These are phyloP conservation scores for Tetraodon nigroviridis DNA, from an alignment of 2,113 vertebrate genomes.

Conservation along the genomic window DNA sequence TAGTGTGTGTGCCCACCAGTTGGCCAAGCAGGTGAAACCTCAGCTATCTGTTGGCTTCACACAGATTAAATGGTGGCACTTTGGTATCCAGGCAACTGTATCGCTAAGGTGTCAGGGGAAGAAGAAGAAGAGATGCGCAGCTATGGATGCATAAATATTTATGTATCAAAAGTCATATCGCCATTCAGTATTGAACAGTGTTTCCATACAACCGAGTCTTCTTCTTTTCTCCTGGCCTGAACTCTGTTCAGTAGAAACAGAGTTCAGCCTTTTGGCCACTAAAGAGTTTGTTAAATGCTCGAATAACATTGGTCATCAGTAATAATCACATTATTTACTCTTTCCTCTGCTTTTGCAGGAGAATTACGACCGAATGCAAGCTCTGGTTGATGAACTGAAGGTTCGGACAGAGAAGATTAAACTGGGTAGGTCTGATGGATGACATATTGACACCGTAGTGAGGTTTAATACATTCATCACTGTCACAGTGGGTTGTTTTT, in stretches of 20 bases:
- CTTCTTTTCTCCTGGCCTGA: neutral
- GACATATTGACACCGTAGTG: neutral
- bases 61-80: neutral
- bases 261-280: neutral
- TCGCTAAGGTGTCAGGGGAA: neutral
- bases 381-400: slow-evolving; percentile 81
- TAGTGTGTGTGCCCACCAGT: neutral
- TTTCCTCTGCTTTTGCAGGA: slow-evolving; percentile 73
- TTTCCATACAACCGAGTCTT: neutral
- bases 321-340: neutral
- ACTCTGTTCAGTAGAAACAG: neutral
- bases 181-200: neutral
- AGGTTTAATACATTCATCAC: neutral
- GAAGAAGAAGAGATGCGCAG: neutral
- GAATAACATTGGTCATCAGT: neutral
- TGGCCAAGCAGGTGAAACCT: neutral
- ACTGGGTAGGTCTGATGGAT: slow-evolving; percentile 75
- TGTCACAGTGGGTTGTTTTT: slow-evolving; percentile 3
- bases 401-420: slow-evolving; percentile 79
- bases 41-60: neutral
- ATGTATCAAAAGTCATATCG: neutral
- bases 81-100: neutral
- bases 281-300: neutral
- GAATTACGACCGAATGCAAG: slow-evolving; percentile 92
- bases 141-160: neutral